Evolutionary conservation across 2,888 invertebrate species (phyloP).

Genomic region (Epicampocera succincta): DNA sequence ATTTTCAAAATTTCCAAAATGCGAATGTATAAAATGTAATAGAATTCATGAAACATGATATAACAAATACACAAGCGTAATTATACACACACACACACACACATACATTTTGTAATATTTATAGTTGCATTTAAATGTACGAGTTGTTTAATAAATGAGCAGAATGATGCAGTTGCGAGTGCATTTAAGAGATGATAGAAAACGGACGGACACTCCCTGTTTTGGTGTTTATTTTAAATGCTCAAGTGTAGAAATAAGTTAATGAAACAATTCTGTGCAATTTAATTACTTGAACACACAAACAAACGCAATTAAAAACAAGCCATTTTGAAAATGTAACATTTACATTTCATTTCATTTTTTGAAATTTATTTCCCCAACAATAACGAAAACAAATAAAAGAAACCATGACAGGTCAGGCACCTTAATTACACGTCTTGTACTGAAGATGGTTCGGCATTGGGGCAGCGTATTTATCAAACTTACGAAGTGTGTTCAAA

Average conservation of each 20-base stretch:
- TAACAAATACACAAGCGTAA: conserved; percentile 1
- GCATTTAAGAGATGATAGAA: conserved; percentile 59
- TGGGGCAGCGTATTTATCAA: too few relatives aligned
- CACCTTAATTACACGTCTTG: too few relatives aligned
- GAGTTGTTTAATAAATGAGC: conserved; percentile 25
- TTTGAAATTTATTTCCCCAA: too few relatives aligned
- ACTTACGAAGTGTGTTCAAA: too few relatives aligned
- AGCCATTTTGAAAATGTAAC: too few relatives aligned
- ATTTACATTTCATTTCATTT: too few relatives aligned
- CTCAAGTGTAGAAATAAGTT: conserved; percentile 51
- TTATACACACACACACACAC: not conserved
- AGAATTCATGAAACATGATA: conserved; percentile 38
- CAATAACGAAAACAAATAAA: too few relatives aligned
- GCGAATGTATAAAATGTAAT: conserved; percentile 39
- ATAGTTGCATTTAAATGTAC: conserved; percentile 3
- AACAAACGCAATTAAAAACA: not conserved
- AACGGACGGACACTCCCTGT: conserved; percentile 48
- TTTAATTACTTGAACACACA: conserved; percentile 57
- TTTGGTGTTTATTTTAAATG: conserved; percentile 64
- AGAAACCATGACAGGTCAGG: too few relatives aligned
- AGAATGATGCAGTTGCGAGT: conserved; percentile 40
- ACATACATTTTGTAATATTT: conserved; percentile 26
- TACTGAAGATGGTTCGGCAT: too few relatives aligned
- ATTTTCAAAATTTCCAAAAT: conserved; percentile 61
- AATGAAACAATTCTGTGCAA: conserved; percentile 62